A percentile compares a stretch with the other conserved stretches of the same genome.
phyloP scores from a whole-genome alignment of 1,140 invertebrate genomes.

The Polypedilum vanderplanki region DNA sequence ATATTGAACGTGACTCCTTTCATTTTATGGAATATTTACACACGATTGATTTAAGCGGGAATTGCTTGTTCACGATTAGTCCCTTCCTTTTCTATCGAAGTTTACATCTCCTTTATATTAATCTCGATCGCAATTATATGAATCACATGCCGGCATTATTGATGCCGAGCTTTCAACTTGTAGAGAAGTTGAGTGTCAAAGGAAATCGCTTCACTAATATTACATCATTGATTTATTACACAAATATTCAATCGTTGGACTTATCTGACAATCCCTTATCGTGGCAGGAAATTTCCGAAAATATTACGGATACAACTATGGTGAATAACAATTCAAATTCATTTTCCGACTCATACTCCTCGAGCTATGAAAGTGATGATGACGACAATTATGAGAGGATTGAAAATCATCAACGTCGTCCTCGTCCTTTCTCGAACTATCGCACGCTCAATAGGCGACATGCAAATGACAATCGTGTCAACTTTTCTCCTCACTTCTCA shows the following conservation, averaged over 20 bases:
- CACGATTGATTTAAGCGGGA: conserved; percentile 19
- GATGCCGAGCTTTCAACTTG: not conserved
- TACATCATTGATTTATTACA: not conserved
- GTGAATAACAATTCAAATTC: not conserved
- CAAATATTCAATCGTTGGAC: not conserved
- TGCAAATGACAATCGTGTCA: not conserved
- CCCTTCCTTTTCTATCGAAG: not conserved
- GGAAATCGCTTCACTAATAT: conserved; percentile 1
- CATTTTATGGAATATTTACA: not conserved
- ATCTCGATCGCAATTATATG: not conserved
- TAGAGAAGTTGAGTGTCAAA: not conserved
- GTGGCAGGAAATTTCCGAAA: not conserved
- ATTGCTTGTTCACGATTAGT: not conserved
- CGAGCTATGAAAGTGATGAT: not conserved
- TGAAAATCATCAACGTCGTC: not conserved
- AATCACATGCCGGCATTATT: not conserved
- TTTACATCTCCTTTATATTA: not conserved
- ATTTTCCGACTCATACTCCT: not conserved
- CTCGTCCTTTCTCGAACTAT: not conserved
- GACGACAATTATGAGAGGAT: not conserved
- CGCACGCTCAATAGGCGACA: not conserved
- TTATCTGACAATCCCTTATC: conserved; percentile 1
- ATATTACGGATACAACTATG: not conserved
- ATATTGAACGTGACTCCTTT: conserved; percentile 23
- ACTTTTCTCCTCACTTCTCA: not conserved